Percentiles rank a stretch among this genome's conserved stretches.
Conservation (phyloP, 1,140 invertebrate genomes). For the Drosophila littoralis region DNA sequence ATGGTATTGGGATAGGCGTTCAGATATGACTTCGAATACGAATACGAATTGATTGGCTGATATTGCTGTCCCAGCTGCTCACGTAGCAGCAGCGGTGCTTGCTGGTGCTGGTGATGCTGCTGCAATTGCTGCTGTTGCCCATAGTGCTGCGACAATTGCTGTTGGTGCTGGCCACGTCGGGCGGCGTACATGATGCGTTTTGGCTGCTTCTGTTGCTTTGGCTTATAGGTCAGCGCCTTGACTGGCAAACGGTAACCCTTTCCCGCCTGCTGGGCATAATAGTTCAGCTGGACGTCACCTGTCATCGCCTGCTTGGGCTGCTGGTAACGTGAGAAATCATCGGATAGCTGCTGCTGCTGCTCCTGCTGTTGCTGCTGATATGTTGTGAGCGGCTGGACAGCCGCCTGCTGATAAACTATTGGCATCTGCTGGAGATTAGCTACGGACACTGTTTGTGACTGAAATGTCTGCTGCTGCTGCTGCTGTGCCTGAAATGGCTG, state of each 20-base stretch:
- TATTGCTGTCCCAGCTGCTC: neutral
- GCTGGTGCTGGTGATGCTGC: neutral
- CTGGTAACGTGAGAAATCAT: neutral
- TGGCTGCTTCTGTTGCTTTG: neutral
- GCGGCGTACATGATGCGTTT: neutral
- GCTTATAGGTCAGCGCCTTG: neutral
- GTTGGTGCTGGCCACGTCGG: neutral
- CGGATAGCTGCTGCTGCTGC: neutral
- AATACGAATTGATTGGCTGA: neutral
- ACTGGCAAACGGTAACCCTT: too few relatives aligned
- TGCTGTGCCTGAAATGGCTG: neutral
- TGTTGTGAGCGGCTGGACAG: too few relatives aligned
- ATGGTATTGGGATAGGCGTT: neutral
- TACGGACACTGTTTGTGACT: too few relatives aligned
- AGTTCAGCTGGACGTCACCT: neutral
- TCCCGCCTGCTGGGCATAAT: neutral
- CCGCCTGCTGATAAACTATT: neutral
- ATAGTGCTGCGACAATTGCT: neutral
- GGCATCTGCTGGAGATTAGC: neutral
- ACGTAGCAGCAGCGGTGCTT: too few relatives aligned
- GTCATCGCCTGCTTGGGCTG: neutral
- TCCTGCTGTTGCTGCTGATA: neutral
- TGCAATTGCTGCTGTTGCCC: neutral
- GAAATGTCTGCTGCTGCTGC: neutral
- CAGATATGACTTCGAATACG: neutral